Base-by-base conservation (phyloP, 2,888 invertebrate genomes). In the Hybos culiciformis region DNA sequence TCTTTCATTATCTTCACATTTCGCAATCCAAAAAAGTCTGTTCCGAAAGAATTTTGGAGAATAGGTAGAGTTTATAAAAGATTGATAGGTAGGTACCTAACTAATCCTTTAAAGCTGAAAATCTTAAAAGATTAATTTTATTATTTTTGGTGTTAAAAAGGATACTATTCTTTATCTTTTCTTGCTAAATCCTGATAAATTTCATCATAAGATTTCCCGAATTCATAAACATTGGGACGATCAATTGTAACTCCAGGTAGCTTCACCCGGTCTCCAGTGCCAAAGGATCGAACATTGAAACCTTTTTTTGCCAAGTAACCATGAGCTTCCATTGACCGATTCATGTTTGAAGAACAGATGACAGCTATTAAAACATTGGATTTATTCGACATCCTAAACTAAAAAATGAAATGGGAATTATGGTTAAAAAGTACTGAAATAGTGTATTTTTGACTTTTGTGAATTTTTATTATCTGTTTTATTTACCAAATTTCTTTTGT, bases 241-340 rank as follows among this genome's bases (percentile, higher is more conserved):
- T 94, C 94, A 5, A 85, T 83, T 8, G 94, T 80, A 38, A 87
- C 80, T 29, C 98, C 98, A 7, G 98, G 98, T 44, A 99, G 70
- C 66, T 98, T 98, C 2, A 98, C 97, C 68, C 88, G 86, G 59
- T 91, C 90, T 8, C 91, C 91, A 23, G 91, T 90, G 14, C 92
- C 92, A 69, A 83, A 96, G 0, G 94, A 96, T 60, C 85, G 80
- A 1, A 99, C 96, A 60, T 81, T 81, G 62, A 90, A 97, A 12
- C 97, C 97, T 59, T 94, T 94, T 70, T 98, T 98, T 43, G 91
- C 86, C 39, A 98, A 70, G 67, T 94, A 93, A 45, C 88, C 88
- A 70, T 99, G 98, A 14, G 97, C 97, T 70, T 98, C 98, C 98
- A 98, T 98, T 57, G 94, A 96, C 46, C 98, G 76, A 63, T 98